Evolutionary conservation across 1,140 invertebrate species (phyloP).

Genomic region (Periplaneta americana): DNA sequence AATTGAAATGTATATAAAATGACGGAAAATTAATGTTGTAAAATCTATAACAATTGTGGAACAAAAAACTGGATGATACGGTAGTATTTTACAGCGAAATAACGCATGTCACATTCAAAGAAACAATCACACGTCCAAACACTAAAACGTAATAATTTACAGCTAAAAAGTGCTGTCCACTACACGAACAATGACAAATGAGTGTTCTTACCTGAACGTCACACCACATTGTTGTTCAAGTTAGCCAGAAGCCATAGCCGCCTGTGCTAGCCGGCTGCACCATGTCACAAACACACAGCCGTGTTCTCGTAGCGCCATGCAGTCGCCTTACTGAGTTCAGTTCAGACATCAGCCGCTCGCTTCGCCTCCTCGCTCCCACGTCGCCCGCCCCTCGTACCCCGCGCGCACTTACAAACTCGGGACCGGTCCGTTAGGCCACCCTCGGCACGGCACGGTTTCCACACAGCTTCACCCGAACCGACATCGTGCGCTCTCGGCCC

Average conservation of each 20-base stretch:
- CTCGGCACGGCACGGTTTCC: not conserved
- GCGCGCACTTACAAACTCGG: not conserved
- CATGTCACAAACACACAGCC: constrained; percentile 9
- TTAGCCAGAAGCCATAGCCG: constrained; percentile 15
- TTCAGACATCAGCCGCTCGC: constrained; percentile 12
- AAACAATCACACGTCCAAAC: not conserved
- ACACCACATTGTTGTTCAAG: constrained; percentile 14
- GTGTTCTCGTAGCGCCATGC: constrained; percentile 7
- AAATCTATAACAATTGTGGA: too few relatives aligned
- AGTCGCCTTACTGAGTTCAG: constrained; percentile 13
- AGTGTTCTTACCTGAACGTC: constrained; percentile 11
- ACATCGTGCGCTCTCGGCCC: not conserved
- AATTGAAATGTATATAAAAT: too few relatives aligned
- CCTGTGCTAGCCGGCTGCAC: not conserved
- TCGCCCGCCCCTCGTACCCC: not conserved
- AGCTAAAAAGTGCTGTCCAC: not conserved
- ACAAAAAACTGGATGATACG: too few relatives aligned
- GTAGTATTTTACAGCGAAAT: not conserved
- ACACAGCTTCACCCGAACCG: not conserved
- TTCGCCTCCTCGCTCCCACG: not conserved
- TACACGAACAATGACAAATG: not conserved
- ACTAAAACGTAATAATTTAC: not conserved
- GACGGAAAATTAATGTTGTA: too few relatives aligned
- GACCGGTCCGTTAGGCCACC: not conserved
- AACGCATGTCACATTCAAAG: not conserved